Evolutionary conservation across 2,888 invertebrate species (phyloP), one percentile per base, ranked within the genome.

Genomic region (Pollenia amentaria): DNA sequence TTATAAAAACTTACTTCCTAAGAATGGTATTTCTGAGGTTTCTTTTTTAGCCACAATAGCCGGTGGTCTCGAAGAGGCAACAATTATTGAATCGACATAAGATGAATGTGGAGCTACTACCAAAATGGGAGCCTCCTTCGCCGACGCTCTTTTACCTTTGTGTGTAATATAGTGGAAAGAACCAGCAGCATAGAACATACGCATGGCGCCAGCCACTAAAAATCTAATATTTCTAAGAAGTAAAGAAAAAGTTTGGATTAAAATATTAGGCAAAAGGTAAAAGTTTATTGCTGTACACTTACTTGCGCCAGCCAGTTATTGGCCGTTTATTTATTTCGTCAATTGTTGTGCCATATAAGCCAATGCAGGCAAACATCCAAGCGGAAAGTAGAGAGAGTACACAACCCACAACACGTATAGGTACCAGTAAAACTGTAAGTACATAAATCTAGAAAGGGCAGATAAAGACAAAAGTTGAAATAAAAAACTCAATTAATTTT

Each of bases 291-390:
- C 9, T 18, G 10, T n/a, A 18, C 18, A 53, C 64, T 70, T 94
- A 98, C 98, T 96, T 96, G 94, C 98, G 95, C 98, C 98, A 98
- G 90, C 98, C 98, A 12, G 95, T 95, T 90, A 98, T 94, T 3
- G 98, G 98, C 90, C 95, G 95, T 88, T 95, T 94, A 89, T 96
- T 95, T 16, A 97, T 94, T 89, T 98, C 97, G 75, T 97, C 96
- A 91, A 97, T 95, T 18, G 96, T 95, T 51, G 98, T 93, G 8
- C 98, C 98, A 91, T 95, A 95, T 14, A 98, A 94, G 48, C 98
- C 97, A 83, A 98, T 94, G 90, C 96, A 96, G 46, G 98, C 98
- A 70, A 98, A 94, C 87, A 97, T 94, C 97, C 98, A 98, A 0
- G 97, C 97, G 18, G 96, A 94, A 80, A 97, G 95, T 81, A 98